Evolutionary conservation across 1,140 invertebrate genomes (phyloP), one percentile per base, ranked within the genome.

Genomic region (Drosophila tropicalis): DNA sequence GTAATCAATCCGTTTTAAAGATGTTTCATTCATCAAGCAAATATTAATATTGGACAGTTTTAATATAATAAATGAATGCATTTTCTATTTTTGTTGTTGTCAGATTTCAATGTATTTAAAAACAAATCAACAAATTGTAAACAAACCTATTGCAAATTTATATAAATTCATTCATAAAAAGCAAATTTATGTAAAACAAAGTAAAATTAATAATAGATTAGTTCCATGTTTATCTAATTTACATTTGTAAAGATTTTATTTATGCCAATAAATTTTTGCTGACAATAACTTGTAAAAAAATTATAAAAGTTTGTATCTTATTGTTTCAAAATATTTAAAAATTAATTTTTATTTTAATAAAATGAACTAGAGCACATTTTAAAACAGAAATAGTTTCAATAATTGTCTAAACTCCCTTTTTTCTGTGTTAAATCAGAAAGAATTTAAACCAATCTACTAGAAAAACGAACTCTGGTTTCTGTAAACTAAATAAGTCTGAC

Each of bases 1-100:
- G 44, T 6, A 51, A 51, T 51, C 44, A 51, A 22, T 51, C 9
- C 17, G 19, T 22, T 51, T 51, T 51, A 51, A 51, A 51, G 17
- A 51, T 51, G 17, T 51, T 51, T 51, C 9, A 51, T 51, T 17
- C 9, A 51, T 51, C 17, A 19, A 17, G 9, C 44, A 13, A 47
- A 47, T 17, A 17, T 47, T 51, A 15, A 51, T 12, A 12, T 51
- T 51, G 9, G 2, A 51, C 44, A 22, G 4, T 51, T 51, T 51
- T 22, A 9, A 51, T 22, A 12, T n/a, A 22, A 22, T 12, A 51
- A 51, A 51, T 22, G 10, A 51, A 51, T 51, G 44, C 6, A 22
- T 51, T 51, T 51, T 51, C 9, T 4, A 51, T 51, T 51, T 51
- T 51, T 17, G 12, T 29, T 47, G 17, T 19, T 51, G 44, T 22